Base-by-base conservation (phyloP, 2,113 vertebrate species). In the Pachyramphus minor region DNA sequence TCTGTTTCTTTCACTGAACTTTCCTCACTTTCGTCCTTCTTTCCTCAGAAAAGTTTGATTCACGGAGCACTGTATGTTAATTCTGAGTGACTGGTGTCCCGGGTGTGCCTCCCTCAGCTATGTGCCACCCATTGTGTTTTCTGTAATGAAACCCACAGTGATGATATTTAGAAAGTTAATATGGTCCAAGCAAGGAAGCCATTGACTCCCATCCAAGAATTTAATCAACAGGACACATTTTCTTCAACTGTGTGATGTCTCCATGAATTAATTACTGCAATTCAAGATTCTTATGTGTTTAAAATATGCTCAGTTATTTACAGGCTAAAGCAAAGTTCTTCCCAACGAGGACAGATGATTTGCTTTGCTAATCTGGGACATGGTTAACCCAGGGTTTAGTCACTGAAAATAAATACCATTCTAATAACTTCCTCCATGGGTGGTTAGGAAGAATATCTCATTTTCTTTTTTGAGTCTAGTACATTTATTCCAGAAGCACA, bases 201-300 rank as follows among this genome's bases (percentile, higher is more conserved):
- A 41, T 50, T 95, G 91, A 90, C 93, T 96, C 93, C 41, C 18
- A 87, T 92, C 80, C 78, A 97, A 93, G 82, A 82, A 95, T 71
- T 58, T 90, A 83, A 91, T 93, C 81, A 89, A 79, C 62, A 66
- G 49, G 42, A 66, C 49, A 55, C 6, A 5, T 52, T 93, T 77
- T 91, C 63, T 88, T 95, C 63, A 42, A 58, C 86, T 71, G 37
- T 71, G 33, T 42, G 24, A 30, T 49, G 42, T 88, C 75, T 59
- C 92, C 53, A 67, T 60, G 33, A 88, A 95, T 93, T 93, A 94
- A 95, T 95, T 93, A 90, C 90, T 41, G 74, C 75, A 69, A 67
- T 67, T 94, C 41, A 82, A 87, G 84, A 63, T 58, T 62, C n/a
- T 93, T 53, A 19, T 31, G 35, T 84, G 64, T 72, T 71, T 75